These are phyloP conservation scores for Oncorhynchus masou DNA, from an alignment of 2,113 vertebrate genomes.

Conservation along the genomic window DNA sequence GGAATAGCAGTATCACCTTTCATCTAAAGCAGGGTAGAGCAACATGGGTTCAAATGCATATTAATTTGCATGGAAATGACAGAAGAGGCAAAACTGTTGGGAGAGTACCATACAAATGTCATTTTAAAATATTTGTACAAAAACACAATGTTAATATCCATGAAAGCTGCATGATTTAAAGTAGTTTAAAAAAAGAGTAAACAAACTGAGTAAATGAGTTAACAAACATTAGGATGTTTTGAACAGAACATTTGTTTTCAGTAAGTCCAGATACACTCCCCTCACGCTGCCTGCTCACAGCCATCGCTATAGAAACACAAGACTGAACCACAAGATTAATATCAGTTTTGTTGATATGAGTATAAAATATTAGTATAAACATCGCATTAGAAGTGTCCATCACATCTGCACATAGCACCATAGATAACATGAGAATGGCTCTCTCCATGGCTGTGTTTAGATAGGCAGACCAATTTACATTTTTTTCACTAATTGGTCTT, in stretches of 20 bases:
- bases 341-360: constrained; percentile 43
- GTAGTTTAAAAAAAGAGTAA: constrained; percentile 49
- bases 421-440: constrained; percentile 45
- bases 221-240: constrained; percentile 30
- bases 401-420: constrained; percentile 60
- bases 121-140: constrained; percentile 24
- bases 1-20: constrained; percentile 46
- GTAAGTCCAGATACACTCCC: constrained; percentile 45
- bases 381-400: constrained; percentile 49
- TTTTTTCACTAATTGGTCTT: no score
- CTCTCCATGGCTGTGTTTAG: constrained; percentile 34
- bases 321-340: constrained; percentile 20
- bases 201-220: constrained; percentile 9
- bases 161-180: constrained; percentile 57
- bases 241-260: constrained; percentile 31
- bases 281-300: constrained; percentile 49
- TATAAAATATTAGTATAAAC: constrained; percentile 40
- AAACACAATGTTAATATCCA: constrained; percentile 33
- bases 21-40: constrained; percentile 31
- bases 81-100: no score
- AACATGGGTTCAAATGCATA: constrained; percentile 27
- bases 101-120: constrained; percentile 52
- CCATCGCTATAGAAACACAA: constrained; percentile 36
- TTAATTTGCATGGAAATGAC: constrained; percentile 46
- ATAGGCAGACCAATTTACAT: no score